Evolutionary conservation across 2,113 vertebrate genomes (phyloP), one percentile per base, ranked within the genome.

Genomic region (Lepidothrix coronata): DNA sequence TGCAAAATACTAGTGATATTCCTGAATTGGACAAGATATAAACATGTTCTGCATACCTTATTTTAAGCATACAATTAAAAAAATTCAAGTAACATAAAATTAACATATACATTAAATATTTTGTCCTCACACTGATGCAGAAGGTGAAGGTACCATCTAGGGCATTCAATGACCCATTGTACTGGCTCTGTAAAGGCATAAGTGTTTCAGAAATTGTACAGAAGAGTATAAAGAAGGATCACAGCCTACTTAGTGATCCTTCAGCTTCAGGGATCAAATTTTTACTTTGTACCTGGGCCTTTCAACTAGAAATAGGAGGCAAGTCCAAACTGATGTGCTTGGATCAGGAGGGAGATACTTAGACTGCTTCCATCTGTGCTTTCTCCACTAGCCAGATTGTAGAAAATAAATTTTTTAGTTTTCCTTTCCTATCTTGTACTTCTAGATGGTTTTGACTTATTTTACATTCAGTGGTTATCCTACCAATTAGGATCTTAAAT

Each of bases 321-420:
- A 85, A 19, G 37, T 80, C 44, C 67, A 83, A 21, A 35, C 6
- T 39, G 41, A 35, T 5, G 3, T 52, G 17, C 27, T 51, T 65
- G 28, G 9, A 37, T 52, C 16, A 70, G 35, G 15, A 70, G n/a
- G 14, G 46, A 66, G 21, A 66, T 44, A 25, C 4, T 81, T 55
- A 33, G 28, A 35, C 14, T 58, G 4, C 20, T 72, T 83, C 52
- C 0, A 0, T 18, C 8, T 16, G 4, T n/a, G 19, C 14, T 94
- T 6, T 88, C 28, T 54, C 4, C 20, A 72, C 8, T 19, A 54
- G 28, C 35, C 1, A 2, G 20, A 41, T 4, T 41, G 19, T 39
- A 63, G 35, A 41, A 85, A 46, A 78, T 10, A 24, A 0, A 51
- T 5, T 67, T 85, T 27, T 46, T 41, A 58, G 21, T 51, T 93